These are phyloP conservation scores for Mobula hypostoma DNA, from an alignment of 2,113 vertebrate genomes.

Conservation along the genomic window DNA sequence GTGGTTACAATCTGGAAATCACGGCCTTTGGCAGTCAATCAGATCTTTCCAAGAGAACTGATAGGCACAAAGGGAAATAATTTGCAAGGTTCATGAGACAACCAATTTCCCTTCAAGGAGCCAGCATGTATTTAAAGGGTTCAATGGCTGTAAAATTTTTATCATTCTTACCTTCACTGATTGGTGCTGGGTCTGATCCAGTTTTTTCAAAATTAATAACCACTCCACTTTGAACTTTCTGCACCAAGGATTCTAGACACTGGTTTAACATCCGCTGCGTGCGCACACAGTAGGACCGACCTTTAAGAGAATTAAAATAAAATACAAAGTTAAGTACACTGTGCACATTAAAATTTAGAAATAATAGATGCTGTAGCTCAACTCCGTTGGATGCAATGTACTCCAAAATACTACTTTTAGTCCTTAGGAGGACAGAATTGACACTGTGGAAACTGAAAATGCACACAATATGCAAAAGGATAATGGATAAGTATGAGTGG, in stretches of 20 bases:
- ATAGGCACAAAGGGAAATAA: too few relatives aligned
- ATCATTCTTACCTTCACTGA: constrained; percentile 61
- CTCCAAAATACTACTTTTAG: not conserved
- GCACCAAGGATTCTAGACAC: constrained; percentile 71
- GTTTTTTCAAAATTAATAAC: constrained; percentile 75
- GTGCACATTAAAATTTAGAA: not conserved
- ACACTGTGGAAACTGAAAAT: not conserved
- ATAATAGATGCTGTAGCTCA: not conserved
- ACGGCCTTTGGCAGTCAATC: too few relatives aligned
- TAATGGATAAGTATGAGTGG: not conserved
- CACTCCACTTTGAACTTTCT: constrained; percentile 74
- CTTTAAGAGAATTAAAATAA: constrained; percentile 44
- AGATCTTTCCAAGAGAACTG: too few relatives aligned
- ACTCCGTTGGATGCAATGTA: not conserved
- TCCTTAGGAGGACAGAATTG: not conserved
- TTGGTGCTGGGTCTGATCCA: constrained; percentile 63
- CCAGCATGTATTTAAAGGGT: not conserved
- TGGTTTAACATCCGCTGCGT: constrained; percentile 75
- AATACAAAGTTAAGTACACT: not conserved
- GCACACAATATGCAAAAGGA: not conserved
- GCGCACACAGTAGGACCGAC: constrained; percentile 71
- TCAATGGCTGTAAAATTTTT: not conserved
- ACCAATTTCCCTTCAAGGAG: too few relatives aligned
- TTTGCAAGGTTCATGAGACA: too few relatives aligned
- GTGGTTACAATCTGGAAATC: too few relatives aligned